Evolutionary conservation across 2,888 invertebrate genomes (phyloP).

Genomic region (Oscheius sp.): DNA sequence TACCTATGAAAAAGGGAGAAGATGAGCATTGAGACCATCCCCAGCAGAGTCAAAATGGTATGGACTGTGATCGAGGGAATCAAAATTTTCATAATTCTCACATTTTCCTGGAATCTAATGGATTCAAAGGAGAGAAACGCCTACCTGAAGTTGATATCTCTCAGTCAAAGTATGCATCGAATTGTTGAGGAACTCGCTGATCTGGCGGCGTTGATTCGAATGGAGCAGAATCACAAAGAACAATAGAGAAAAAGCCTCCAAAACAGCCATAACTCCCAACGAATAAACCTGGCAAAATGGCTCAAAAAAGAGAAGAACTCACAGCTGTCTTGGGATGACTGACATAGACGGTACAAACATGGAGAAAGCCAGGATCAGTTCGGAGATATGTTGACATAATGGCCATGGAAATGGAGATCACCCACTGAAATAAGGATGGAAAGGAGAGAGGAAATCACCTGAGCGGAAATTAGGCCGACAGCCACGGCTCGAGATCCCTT

Average conservation of each 20-base stretch:
- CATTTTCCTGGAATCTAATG: conserved; percentile 49
- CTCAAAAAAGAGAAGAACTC: too few species aligned
- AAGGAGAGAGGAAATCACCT: too few species aligned
- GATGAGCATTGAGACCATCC: conserved; percentile 43
- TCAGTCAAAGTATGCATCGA: conserved; percentile 53
- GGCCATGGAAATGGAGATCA: conserved; percentile 40
- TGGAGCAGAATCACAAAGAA: conserved; percentile 46
- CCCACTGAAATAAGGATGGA: conserved; percentile 43
- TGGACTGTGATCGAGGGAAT: conserved; percentile 55
- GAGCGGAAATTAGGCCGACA: conserved; percentile 33
- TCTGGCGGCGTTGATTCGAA: conserved; percentile 42
- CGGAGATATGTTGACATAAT: conserved; percentile 40
- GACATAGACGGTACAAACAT: conserved; percentile 53
- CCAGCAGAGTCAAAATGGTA: conserved; percentile 43
- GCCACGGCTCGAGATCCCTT: conserved; percentile 44
- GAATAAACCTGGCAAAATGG: too few species aligned
- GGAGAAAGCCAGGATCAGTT: conserved; percentile 45
- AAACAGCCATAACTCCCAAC: conserved; percentile 44
- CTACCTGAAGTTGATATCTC: conserved; percentile 51
- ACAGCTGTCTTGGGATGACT: conserved; percentile 53
- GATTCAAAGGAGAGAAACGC: neutral
- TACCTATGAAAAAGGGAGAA: conserved; percentile 45
- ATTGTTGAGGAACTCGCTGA: conserved; percentile 55
- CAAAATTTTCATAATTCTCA: conserved; percentile 49
- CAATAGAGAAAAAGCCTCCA: conserved; percentile 43